Conservation (phyloP, 2,797 vertebrate genomes). For the Anabas testudineus region DNA sequence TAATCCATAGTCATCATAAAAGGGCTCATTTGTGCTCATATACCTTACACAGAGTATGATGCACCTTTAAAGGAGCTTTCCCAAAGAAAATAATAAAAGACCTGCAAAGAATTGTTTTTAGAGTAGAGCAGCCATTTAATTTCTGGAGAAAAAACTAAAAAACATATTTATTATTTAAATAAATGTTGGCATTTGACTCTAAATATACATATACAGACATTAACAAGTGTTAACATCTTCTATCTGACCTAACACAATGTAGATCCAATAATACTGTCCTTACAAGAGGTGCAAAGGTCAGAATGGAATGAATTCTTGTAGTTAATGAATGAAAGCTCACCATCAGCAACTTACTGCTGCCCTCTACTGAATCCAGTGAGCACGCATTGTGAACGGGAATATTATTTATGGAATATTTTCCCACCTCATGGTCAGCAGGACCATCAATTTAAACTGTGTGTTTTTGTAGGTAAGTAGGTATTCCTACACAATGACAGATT, state of each 20-base stretch:
- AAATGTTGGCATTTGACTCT: background rate
- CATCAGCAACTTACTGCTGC: slow-evolving; percentile 58
- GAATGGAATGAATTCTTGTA: background rate
- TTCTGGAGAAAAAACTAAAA: slow-evolving; percentile 23
- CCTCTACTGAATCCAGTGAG: slow-evolving; percentile 62
- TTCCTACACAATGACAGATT: background rate
- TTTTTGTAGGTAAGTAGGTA: background rate
- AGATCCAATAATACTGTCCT: slow-evolving; percentile 4
- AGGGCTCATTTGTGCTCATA: slow-evolving; percentile 54
- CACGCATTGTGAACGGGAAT: slow-evolving; percentile 2
- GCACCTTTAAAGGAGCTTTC: slow-evolving; percentile 42
- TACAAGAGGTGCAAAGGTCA: slow-evolving; percentile 14
- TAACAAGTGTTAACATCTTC: background rate
- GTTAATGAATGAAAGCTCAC: slow-evolving; percentile 23
- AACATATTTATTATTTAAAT: background rate
- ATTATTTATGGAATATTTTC: background rate
- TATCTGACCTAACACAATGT: background rate
- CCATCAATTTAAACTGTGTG: background rate
- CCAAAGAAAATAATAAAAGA: slow-evolving; percentile 54
- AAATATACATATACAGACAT: background rate
- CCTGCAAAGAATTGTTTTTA: slow-evolving; percentile 27
- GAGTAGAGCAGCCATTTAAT: slow-evolving; percentile 30
- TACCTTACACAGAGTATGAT: slow-evolving; percentile 29
- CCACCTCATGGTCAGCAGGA: background rate
- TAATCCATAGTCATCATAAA: slow-evolving; percentile 77